phyloP scores from a whole-genome alignment of 1,140 invertebrate genomes.

The Protaetia brevitarsis region DNA sequence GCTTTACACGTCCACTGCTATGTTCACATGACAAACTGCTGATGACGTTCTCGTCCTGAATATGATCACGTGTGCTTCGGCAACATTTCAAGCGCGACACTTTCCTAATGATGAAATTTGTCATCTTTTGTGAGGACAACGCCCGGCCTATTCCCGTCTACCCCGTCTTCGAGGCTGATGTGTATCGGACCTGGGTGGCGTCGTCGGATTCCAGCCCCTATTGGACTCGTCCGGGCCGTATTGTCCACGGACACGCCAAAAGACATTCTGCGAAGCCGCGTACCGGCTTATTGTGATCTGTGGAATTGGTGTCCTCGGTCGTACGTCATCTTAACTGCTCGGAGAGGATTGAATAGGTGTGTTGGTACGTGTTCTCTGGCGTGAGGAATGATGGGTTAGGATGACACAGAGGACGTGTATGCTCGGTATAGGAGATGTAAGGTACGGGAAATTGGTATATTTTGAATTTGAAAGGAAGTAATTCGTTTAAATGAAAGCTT shows the following conservation, averaged over 20 bases:
- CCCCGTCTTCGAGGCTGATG: not conserved
- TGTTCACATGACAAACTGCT: not conserved
- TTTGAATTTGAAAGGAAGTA: too few species aligned
- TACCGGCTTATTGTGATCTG: slow-evolving; percentile 5
- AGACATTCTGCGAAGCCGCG: not conserved
- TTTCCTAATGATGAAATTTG: slow-evolving; percentile 35
- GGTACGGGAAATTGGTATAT: too few species aligned
- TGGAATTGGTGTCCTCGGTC: not conserved
- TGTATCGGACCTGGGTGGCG: not conserved
- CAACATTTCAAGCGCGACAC: slow-evolving; percentile 25
- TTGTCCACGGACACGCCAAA: not conserved
- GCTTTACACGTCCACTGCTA: not conserved
- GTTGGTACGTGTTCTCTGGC: too few species aligned
- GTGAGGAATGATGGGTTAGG: too few species aligned
- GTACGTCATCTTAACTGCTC: slow-evolving; percentile 2
- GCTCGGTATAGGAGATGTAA: too few species aligned
- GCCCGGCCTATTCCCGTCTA: not conserved
- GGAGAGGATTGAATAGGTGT: slow-evolving; percentile 1
- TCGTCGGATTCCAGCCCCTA: not conserved
- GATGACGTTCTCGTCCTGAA: not conserved
- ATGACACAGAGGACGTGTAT: too few species aligned
- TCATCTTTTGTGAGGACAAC: slow-evolving; percentile 35
- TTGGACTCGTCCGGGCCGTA: not conserved
- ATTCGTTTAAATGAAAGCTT: too few species aligned
- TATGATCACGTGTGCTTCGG: slow-evolving; percentile 13